Evolutionary conservation across 2,888 invertebrate species (phyloP).

Genomic region (Dasysyrphus tricinctus): DNA sequence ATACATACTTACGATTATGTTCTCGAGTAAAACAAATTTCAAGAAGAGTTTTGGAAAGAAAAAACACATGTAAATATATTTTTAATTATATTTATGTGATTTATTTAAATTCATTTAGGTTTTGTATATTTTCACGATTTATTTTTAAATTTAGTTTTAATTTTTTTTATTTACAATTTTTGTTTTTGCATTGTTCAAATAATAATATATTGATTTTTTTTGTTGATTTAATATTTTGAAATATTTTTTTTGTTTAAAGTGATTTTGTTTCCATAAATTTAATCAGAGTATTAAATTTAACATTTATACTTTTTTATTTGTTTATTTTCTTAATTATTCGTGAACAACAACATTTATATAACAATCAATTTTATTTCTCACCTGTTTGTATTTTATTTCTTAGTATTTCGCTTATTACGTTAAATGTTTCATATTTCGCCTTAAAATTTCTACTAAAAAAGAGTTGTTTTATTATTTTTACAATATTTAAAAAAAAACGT

Average conservation of each 20-base stretch:
- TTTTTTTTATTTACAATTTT: constrained; percentile 59
- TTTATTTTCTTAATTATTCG: constrained; percentile 32
- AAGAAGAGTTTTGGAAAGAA: not conserved
- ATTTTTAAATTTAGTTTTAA: constrained; percentile 39
- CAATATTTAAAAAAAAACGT: constrained; percentile 19
- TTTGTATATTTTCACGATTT: constrained; percentile 61
- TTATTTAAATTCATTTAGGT: constrained; percentile 70
- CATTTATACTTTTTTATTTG: constrained; percentile 35
- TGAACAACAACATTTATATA: constrained; percentile 58
- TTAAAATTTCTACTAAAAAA: constrained; percentile 10
- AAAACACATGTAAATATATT: not conserved
- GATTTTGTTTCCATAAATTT: constrained; percentile 29
- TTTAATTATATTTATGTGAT: constrained; percentile 68
- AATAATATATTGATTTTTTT: constrained; percentile 25
- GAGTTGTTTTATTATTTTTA: constrained; percentile 25
- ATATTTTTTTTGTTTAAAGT: constrained; percentile 10
- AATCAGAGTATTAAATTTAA: constrained; percentile 42
- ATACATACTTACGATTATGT: too few relatives aligned
- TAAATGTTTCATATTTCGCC: constrained; percentile 14
- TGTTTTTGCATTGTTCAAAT: constrained; percentile 45
- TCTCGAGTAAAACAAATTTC: not conserved
- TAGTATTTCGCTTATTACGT: constrained; percentile 23
- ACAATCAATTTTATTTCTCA: constrained; percentile 44
- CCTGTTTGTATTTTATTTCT: constrained; percentile 16
- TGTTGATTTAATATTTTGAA: constrained; percentile 21